Percentiles rank a stretch among this genome's conserved stretches.
Evolutionary conservation across 2,797 vertebrate species (phyloP).

Genomic region (Pagetopsis macropterus): DNA sequence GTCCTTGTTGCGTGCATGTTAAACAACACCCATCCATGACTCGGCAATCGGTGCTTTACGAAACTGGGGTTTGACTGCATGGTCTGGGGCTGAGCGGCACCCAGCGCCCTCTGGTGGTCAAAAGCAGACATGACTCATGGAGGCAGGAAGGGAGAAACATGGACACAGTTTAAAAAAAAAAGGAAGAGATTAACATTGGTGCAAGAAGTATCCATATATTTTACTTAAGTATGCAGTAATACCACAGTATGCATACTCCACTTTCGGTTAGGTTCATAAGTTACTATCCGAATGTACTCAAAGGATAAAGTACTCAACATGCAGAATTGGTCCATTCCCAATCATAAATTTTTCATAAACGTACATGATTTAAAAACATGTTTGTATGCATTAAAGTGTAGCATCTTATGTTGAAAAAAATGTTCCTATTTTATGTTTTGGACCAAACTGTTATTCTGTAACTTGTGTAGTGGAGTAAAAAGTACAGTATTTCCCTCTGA

Average conservation of each 20-base stretch:
- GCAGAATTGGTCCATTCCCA: background rate
- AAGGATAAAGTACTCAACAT: background rate
- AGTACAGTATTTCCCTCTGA: background rate
- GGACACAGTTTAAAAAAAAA: background rate
- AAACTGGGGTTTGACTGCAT: background rate
- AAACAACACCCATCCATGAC: conserved; percentile 53
- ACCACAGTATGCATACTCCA: no score
- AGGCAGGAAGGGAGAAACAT: background rate
- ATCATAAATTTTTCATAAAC: background rate
- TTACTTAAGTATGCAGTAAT: background rate
- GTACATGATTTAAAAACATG: background rate
- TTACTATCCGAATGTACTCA: no score
- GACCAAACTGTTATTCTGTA: background rate
- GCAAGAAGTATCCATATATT: background rate
- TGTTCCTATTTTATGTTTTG: background rate
- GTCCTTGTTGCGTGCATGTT: conserved; percentile 39
- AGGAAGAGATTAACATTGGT: background rate
- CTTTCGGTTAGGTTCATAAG: no score
- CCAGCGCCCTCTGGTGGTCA: conserved; percentile 41
- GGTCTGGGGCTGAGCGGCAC: no score
- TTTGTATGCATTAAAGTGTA: background rate
- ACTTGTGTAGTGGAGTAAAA: background rate
- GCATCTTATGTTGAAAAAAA: background rate
- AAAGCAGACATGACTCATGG: no score
- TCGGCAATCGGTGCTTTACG: conserved; percentile 55